Base-by-base conservation (phyloP, 1,140 invertebrate species). In the Cydia amplana region DNA sequence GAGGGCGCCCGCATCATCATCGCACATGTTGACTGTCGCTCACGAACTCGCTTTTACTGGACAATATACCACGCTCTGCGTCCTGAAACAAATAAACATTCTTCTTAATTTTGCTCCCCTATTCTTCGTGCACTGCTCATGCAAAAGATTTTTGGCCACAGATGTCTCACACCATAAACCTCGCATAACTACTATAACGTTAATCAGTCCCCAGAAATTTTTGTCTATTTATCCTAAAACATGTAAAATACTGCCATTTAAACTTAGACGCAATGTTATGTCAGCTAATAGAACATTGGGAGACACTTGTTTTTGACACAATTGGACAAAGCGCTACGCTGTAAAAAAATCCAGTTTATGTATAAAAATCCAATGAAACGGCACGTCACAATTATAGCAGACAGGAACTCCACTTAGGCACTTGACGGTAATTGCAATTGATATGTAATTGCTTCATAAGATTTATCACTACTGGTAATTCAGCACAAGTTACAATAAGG, bases 1-100 rank as follows among this genome's bases (percentile, higher is more conserved):
- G 80, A 96, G 91, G 60, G 97, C 96, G 87, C 97, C 97, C 73
- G 96, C 97, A 83, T 97, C 96, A 93, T 97, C 96, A 91, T 97
- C 97, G 94, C 97, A 98, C 97, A 98, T 98, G 88, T 97, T 96
- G 90, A 95, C 96, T 82, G 96, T 70, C 65, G 65, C 65, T 70
- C 65, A 36, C 55, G 55, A 60, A 60, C 96, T 95, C 65, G 65
- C 65, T 32, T 9, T 97, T 97, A 93, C 97, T 96, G 80, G 28
- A 70, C 25, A 70, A 70, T n/a, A 20, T 40, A n/a, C 96, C 95
- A 81, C 72, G 72, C 20, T 73, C 72, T 9, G 72, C 40, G 72
- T 49, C 43, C 43, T 51, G 72, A n/a, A 73, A 55, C 43, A 73
- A 55, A 55, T 10, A 10, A 73, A 18, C 40, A 32, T n/a, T 25